These are phyloP conservation scores for Scophthalmus maximus DNA, from an alignment of 2,113 vertebrate species.

Conservation along the genomic window DNA sequence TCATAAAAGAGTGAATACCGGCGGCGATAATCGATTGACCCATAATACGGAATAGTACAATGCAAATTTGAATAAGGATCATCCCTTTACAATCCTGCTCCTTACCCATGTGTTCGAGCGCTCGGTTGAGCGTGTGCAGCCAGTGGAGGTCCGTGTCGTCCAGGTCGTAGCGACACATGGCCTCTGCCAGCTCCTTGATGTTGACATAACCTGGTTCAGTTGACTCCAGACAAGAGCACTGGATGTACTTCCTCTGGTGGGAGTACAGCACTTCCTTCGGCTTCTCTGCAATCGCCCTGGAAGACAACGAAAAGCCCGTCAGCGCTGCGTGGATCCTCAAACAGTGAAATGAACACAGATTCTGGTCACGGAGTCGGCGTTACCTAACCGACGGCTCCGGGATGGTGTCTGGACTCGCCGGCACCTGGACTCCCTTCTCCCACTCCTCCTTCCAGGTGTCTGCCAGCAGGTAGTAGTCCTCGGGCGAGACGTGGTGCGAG, in stretches of 20 bases:
- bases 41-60: background rate
- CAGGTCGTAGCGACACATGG: slow-evolving; percentile 95
- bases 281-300: slow-evolving; percentile 88
- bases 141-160: slow-evolving; percentile 96
- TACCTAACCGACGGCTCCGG: slow-evolving; percentile 93
- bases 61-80: background rate
- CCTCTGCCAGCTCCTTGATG: slow-evolving; percentile 92
- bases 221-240: slow-evolving; percentile 86
- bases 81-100: background rate
- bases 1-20: too few species aligned
- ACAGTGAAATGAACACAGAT: background rate
- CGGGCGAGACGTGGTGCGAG: slow-evolving; percentile 91
- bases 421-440: slow-evolving; percentile 98
- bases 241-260: slow-evolving; percentile 92
- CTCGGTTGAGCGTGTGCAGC: slow-evolving; percentile 90
- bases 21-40: too few species aligned
- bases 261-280: slow-evolving; percentile 89
- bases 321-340: background rate
- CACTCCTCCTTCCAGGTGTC: slow-evolving; percentile 98
- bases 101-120: slow-evolving; percentile 91
- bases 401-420: slow-evolving; percentile 91
- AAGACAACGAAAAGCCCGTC: background rate
- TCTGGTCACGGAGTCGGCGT: too few species aligned
- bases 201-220: slow-evolving; percentile 90
- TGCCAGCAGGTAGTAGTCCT: slow-evolving; percentile 93